Evolutionary conservation across 2,797 vertebrate genomes (phyloP).

Genomic region (Octomys mimax): DNA sequence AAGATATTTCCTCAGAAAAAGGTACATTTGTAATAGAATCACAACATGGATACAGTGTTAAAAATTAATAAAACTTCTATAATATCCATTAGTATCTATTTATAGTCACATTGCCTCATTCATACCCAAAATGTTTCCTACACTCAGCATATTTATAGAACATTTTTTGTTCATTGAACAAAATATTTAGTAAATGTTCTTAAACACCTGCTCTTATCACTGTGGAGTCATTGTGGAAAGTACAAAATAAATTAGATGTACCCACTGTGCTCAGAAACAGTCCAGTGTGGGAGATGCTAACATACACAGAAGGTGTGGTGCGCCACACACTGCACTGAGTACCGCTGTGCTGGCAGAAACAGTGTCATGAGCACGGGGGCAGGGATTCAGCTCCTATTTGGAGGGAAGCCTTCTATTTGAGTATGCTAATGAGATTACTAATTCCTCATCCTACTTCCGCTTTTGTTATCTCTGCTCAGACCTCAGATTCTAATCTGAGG

Average conservation of each 20-base stretch:
- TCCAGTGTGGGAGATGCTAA: conserved; percentile 4
- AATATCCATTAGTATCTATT: not conserved
- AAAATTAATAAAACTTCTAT: not conserved
- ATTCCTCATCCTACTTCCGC: not conserved
- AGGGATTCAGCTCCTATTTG: not conserved
- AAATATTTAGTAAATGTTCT: conserved; percentile 25
- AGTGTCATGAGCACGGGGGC: not conserved
- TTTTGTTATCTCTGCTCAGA: not conserved
- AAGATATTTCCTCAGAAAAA: not conserved
- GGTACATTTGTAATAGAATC: not conserved
- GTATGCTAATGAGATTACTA: not conserved
- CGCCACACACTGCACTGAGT: not conserved
- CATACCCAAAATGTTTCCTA: not conserved
- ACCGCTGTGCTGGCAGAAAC: not conserved
- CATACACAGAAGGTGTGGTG: not conserved
- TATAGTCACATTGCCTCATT: not conserved
- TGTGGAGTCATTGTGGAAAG: not conserved
- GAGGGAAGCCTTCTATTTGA: not conserved
- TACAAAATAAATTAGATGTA: not conserved
- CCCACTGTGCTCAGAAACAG: not conserved
- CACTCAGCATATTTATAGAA: not conserved
- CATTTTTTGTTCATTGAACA: conserved; percentile 36
- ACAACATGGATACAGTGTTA: not conserved
- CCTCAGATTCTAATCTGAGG: not conserved
- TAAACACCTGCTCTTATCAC: conserved; percentile 16